These are phyloP conservation scores for Sesamia inferens DNA, from an alignment of 2,888 invertebrate genomes.

Conservation along the genomic window DNA sequence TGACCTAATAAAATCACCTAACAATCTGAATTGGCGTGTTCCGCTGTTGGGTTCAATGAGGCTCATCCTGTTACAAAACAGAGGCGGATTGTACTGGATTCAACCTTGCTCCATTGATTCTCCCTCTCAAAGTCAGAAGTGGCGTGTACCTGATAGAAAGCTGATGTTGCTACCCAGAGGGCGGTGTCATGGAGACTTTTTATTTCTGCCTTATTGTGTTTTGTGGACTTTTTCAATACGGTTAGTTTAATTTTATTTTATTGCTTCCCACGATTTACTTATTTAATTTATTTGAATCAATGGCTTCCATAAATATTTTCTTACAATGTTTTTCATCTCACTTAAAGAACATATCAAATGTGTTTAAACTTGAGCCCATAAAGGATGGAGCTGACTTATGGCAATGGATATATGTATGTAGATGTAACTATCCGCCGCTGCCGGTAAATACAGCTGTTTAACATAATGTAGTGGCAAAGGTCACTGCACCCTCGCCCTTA, in stretches of 20 bases:
- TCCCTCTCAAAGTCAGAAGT: constrained; percentile 59
- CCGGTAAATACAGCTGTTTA: constrained; percentile 1
- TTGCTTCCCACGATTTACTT: constrained; percentile 34
- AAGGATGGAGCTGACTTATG: not conserved
- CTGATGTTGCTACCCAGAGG: constrained; percentile 50
- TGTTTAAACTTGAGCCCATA: not conserved
- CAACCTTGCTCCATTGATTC: constrained; percentile 45
- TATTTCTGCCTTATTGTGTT: constrained; percentile 67
- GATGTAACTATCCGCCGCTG: not conserved
- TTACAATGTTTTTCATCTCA: not conserved
- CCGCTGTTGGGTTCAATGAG: constrained; percentile 70
- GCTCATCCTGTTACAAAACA: constrained; percentile 66
- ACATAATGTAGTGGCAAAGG: not conserved
- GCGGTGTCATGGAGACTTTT: constrained; percentile 46
- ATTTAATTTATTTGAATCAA: constrained; percentile 9
- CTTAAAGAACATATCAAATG: not conserved
- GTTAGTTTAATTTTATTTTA: constrained; percentile 69
- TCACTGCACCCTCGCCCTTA: constrained; percentile 19
- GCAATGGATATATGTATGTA: not conserved
- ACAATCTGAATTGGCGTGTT: constrained; percentile 71
- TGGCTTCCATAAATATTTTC: not conserved
- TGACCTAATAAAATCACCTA: constrained; percentile 66
- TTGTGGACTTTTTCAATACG: constrained; percentile 73
- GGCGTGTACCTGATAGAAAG: constrained; percentile 57
- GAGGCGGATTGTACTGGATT: constrained; percentile 63